Conservation (phyloP, 2,113 vertebrate species). For the Pristiophorus japonicus region DNA sequence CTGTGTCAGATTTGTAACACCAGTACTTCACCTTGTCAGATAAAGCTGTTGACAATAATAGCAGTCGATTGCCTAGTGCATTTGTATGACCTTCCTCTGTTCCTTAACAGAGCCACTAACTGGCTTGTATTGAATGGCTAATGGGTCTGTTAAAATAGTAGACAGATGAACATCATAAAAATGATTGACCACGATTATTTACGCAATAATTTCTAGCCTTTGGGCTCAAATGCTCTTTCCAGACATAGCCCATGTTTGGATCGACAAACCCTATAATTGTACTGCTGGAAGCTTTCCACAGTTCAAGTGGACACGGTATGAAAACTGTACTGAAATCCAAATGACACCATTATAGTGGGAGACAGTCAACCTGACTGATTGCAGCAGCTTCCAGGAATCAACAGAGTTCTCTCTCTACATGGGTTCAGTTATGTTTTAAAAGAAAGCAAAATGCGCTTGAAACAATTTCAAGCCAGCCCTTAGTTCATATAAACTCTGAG, state of each 20-base stretch:
- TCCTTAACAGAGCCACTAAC: not conserved
- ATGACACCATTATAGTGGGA: not conserved
- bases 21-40: not conserved
- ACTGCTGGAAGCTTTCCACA: not conserved
- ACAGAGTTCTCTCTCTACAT: not conserved
- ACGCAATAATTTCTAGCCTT: not conserved
- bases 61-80: not conserved
- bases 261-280: not conserved
- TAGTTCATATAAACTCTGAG: not conserved
- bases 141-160: not conserved
- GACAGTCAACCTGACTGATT: not conserved
- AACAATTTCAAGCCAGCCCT: not conserved
- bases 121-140: not conserved
- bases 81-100: not conserved
- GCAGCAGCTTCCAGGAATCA: not conserved
- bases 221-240: not conserved
- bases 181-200: not conserved
- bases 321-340: not conserved
- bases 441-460: not conserved
- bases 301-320: not conserved
- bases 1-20: not conserved
- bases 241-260: not conserved
- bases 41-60: not conserved
- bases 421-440: not conserved
- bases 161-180: not conserved